Base-by-base conservation (phyloP, 2,888 invertebrate genomes). In the Volucella bombylans region DNA sequence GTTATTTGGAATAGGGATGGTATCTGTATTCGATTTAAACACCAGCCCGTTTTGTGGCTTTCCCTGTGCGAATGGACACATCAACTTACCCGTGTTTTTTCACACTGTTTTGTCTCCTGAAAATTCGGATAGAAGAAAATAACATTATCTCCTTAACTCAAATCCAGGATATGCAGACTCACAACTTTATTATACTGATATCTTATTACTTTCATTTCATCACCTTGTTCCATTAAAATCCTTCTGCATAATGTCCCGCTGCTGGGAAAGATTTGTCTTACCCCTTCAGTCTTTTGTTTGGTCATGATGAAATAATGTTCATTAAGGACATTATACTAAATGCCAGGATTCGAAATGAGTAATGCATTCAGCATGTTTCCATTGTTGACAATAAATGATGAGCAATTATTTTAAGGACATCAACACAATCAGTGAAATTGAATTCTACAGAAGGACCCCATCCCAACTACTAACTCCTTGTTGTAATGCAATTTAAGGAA, bases 261-360 rank as follows among this genome's bases (percentile, higher is more conserved):
- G 45, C 54, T 62, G 10, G 50, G n/a, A 2, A 64, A 57, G 62
- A 82, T 78, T 82, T 57, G 14, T 78, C 45, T 49, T 41, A 68
- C 69, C 68, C 64, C 78, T 68, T 82, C 11, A 14, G 47, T 49
- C 23, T 43, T 54, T 61, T 67, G 65, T 57, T 77, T 73, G 67
- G 15, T 10, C 55, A 73, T 73, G 72, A 78, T 68, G 62, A 64
- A 82, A 50, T 55, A 62, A 14, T 72, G 55, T 49, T 62, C 82
- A 72, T 82, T 82, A 77, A 55, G 82, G 62, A 82, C 55, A 72
- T 67, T 82, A 73, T 50, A 64, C 62, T 78, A 55, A 82, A 72
- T 68, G 62, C 62, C 49, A 78, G 68, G 62, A 62, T 78, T 82
- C 50, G 31, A 78, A 82, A 73, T 68, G 72, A 78, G 62, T 78